Evolutionary conservation across 92 coral and sea anemone genomes (phyloP).

Genomic region (Porites divaricata): DNA sequence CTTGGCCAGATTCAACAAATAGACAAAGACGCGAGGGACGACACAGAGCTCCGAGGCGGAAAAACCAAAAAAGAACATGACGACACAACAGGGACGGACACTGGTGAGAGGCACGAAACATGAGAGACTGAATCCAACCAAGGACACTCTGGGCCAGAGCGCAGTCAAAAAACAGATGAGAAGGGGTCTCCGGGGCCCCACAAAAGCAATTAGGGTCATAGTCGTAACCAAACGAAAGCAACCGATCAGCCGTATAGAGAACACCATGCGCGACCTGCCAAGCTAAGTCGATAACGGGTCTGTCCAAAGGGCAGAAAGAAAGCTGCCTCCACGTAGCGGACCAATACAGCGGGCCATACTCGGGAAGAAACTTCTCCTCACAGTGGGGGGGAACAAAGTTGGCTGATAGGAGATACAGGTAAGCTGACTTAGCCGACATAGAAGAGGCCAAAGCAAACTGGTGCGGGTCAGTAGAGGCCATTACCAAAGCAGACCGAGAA

Average conservation of each 20-base stretch:
- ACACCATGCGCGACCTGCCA: slow-evolving; percentile 31
- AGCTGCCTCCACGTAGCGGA: slow-evolving; percentile 1
- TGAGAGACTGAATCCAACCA: too few species aligned
- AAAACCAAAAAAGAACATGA: slow-evolving; percentile 19
- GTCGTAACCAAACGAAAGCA: not conserved
- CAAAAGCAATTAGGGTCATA: slow-evolving; percentile 12
- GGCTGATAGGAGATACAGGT: not conserved
- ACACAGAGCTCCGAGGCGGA: not conserved
- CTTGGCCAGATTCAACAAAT: not conserved
- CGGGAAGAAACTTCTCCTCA: not conserved
- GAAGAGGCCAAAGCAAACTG: not conserved
- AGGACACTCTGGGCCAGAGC: too few species aligned
- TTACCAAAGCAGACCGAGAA: not conserved
- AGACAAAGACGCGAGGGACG: slow-evolving; percentile 25
- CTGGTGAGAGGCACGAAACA: not conserved
- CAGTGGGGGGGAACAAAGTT: not conserved
- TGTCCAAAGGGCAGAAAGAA: not conserved
- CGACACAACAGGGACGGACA: not conserved
- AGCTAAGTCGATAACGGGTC: not conserved
- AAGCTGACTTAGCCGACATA: not conserved
- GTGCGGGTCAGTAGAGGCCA: not conserved
- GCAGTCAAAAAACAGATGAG: too few species aligned
- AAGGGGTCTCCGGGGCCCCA: too few species aligned
- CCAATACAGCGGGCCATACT: slow-evolving; percentile 22
- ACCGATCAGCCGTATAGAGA: slow-evolving; percentile 14